phyloP scores from a whole-genome alignment of 2,888 invertebrate genomes.

The Phrixothrix hirtus region DNA sequence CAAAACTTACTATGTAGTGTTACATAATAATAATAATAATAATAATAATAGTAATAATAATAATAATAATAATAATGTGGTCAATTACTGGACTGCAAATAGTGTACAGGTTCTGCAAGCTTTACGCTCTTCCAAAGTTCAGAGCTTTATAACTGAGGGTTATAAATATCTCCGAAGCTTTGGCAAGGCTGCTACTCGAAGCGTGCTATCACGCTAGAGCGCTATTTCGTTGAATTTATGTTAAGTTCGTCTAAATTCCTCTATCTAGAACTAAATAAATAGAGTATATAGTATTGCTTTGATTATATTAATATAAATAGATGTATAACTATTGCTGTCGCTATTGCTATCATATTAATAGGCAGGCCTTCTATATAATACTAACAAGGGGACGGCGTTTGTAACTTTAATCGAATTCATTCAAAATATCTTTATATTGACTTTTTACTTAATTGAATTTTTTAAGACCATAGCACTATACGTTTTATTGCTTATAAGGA shows the following conservation, averaged over 20 bases:
- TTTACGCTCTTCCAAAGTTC: conserved; percentile 42
- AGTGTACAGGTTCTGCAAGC: conserved; percentile 53
- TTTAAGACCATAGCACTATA: too few species aligned
- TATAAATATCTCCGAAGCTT: conserved; percentile 42
- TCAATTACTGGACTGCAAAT: conserved; percentile 57
- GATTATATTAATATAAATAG: conserved; percentile 48
- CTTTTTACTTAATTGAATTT: conserved; percentile 25
- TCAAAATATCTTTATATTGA: conserved; percentile 17
- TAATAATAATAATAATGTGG: conserved; percentile 55
- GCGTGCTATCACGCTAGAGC: conserved; percentile 49
- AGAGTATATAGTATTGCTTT: conserved; percentile 53
- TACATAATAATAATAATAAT: conserved; percentile 49
- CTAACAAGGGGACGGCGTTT: conserved; percentile 44
- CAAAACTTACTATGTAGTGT: conserved; percentile 58
- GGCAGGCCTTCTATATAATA: conserved; percentile 48
- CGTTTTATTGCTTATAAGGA: too few species aligned
- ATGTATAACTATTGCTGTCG: conserved; percentile 54
- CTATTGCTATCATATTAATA: conserved; percentile 54
- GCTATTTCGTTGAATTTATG: conserved; percentile 45
- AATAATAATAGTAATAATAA: too few species aligned
- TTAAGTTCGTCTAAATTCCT: conserved; percentile 43
- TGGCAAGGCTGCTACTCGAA: conserved; percentile 49
- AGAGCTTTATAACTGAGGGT: conserved; percentile 37
- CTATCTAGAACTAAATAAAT: conserved; percentile 51
- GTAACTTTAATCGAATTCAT: conserved; percentile 3